These are phyloP conservation scores for Sphyrna mokarran DNA, from an alignment of 2,113 vertebrate species.

Conservation along the genomic window DNA sequence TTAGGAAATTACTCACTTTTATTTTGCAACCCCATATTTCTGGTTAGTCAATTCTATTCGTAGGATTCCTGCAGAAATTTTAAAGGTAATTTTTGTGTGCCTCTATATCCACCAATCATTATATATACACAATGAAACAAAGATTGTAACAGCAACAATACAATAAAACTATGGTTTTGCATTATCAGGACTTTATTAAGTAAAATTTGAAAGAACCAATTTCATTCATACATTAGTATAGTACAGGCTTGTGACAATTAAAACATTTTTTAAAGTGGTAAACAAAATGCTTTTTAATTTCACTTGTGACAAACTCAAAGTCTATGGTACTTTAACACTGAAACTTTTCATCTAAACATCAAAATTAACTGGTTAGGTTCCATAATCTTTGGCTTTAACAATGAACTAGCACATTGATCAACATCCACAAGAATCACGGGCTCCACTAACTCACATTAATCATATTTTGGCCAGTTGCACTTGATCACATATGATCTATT, in stretches of 20 bases:
- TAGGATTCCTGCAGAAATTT: not conserved
- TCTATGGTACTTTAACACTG: slow-evolving; percentile 36
- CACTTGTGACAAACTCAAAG: slow-evolving; percentile 35
- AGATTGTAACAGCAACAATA: not conserved
- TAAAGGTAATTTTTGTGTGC: not conserved
- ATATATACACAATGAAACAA: not conserved
- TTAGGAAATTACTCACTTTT: not conserved
- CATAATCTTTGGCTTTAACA: slow-evolving; percentile 36
- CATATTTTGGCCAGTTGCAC: slow-evolving; percentile 53
- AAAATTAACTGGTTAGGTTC: slow-evolving; percentile 35
- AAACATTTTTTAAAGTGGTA: not conserved
- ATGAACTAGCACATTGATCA: slow-evolving; percentile 8
- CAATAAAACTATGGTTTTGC: slow-evolving; percentile 25
- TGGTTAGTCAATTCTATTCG: not conserved
- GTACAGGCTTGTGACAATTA: slow-evolving; percentile 5
- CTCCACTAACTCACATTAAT: slow-evolving; percentile 51
- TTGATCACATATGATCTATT: slow-evolving; percentile 63
- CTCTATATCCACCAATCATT: not conserved
- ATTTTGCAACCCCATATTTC: not conserved
- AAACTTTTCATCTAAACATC: slow-evolving; percentile 14
- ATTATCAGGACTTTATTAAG: slow-evolving; percentile 31
- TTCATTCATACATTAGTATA: slow-evolving; percentile 26
- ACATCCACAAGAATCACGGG: slow-evolving; percentile 31
- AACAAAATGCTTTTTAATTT: slow-evolving; percentile 33
- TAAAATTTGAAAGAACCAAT: slow-evolving; percentile 25